A percentile compares a stretch with the other conserved stretches of the same genome.
These are phyloP conservation scores for Yoshiicerus persimilis DNA, from an alignment of 1,140 invertebrate genomes.

Conservation along the genomic window DNA sequence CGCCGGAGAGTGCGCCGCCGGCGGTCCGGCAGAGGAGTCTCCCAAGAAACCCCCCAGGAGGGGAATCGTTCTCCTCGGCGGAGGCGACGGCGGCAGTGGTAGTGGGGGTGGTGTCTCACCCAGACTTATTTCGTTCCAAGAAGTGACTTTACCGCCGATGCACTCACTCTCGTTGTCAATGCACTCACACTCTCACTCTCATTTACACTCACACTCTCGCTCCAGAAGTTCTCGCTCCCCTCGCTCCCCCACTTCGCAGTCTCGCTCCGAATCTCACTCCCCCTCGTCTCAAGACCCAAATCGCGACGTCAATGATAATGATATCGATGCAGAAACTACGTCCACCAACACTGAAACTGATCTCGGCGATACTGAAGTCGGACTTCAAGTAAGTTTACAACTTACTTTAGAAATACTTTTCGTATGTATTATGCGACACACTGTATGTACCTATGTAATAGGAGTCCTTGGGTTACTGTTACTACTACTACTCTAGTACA, in stretches of 20 bases:
- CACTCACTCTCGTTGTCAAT: neutral
- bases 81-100: slow-evolving; percentile 20
- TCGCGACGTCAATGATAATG: slow-evolving; percentile 56
- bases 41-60: slow-evolving; percentile 52
- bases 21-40: slow-evolving; percentile 54
- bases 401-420: neutral
- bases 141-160: slow-evolving; percentile 35
- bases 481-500: neutral
- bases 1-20: slow-evolving; percentile 61
- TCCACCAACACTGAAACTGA: slow-evolving; percentile 60
- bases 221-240: neutral
- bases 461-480: neutral
- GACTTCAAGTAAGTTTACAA: slow-evolving; percentile 57
- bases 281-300: slow-evolving; percentile 20
- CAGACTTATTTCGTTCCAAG: slow-evolving; percentile 49
- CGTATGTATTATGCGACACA: neutral
- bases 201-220: slow-evolving; percentile 8
- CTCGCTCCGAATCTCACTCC: slow-evolving; percentile 11
- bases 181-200: slow-evolving; percentile 12
- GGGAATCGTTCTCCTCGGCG: slow-evolving; percentile 30
- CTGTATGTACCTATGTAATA: neutral
- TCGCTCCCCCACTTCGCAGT: neutral
- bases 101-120: slow-evolving; percentile 38
- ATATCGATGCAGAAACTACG: slow-evolving; percentile 56
- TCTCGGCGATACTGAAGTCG: slow-evolving; percentile 67